A percentile compares a stretch with the other conserved stretches of the same genome.
phyloP scores from a whole-genome alignment of 2,113 vertebrate genomes.

The Esox niger region DNA sequence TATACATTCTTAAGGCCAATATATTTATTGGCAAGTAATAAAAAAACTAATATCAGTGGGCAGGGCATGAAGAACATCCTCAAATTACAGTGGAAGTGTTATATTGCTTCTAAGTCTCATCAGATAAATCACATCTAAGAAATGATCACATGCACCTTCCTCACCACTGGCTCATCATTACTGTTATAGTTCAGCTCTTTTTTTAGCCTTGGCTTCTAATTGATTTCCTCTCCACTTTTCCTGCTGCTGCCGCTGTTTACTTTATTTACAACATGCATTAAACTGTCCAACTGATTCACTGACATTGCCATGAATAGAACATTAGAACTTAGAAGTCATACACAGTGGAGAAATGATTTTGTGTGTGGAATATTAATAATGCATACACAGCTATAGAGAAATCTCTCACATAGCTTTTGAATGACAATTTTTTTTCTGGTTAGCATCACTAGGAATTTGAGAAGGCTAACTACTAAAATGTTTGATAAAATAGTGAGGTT shows the following conservation, averaged over 20 bases:
- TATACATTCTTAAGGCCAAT: no score
- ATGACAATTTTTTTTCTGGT: no score
- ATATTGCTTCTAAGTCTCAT: slow-evolving; percentile 53
- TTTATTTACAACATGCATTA: slow-evolving; percentile 61
- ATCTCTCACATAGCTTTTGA: no score
- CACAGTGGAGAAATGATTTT: slow-evolving; percentile 5
- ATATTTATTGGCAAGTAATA: no score
- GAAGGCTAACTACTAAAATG: no score
- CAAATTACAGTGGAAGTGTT: slow-evolving; percentile 61
- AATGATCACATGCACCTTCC: slow-evolving; percentile 21
- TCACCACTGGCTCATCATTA: slow-evolving; percentile 3
- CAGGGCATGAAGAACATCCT: slow-evolving; percentile 59
- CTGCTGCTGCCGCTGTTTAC: slow-evolving; percentile 54
- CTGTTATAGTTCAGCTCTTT: slow-evolving; percentile 52
- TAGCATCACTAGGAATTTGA: no score
- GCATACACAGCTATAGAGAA: no score
- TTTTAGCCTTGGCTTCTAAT: slow-evolving; percentile 49
- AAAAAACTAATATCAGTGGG: slow-evolving; percentile 50
- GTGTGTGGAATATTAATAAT: not conserved
- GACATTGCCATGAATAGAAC: slow-evolving; percentile 31
- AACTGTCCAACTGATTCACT: slow-evolving; percentile 34
- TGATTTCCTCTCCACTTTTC: slow-evolving; percentile 60
- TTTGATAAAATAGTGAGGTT: no score
- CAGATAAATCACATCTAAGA: slow-evolving; percentile 63
- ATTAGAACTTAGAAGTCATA: slow-evolving; percentile 23